Evolutionary conservation across 2,888 invertebrate genomes (phyloP), one percentile per base, ranked within the genome.

Genomic region (Aphodius sticticus): DNA sequence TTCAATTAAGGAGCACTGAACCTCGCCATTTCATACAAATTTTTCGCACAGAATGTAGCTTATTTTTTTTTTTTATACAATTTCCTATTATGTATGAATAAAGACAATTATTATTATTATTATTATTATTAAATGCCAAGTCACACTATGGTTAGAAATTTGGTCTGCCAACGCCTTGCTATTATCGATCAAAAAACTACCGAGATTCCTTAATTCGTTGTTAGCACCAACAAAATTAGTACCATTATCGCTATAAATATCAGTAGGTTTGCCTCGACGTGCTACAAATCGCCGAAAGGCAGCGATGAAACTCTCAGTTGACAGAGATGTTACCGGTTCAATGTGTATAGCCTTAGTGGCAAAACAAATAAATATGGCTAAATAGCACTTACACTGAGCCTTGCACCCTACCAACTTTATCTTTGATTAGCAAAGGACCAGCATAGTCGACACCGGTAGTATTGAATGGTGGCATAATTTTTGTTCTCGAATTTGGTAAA

Each of bases 281-380:
- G 80, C 74, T 15, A 77, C 70, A 53, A 81, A 81, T 38, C 81
- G 76, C 26, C 77, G 82, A 1, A 71, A 53, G 14, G 81, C 78
- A 6, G 78, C 77, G 16, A 80, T 74, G 53, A 80, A 81, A 36
- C 75, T 53, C 7, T 79, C 69, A 9, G 77, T 76, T 26, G 80
- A 77, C 14, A 80, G 70, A 9, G 76, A 35, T 12, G 16, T 69
- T 36, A 81, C 80, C 9, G 77, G 35, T 53, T 82, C 81, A 4
- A 81, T 16, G 70, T 84, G 85, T 9, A 84, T 82, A 7, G 83
- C 83, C 72, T 81, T 81, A 2, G 84, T 84, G 0, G 82, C 72
- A 75, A 83, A 82, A 78, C 85, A 86, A 2, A 86, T 82, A 79
- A 84, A 86, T n/a, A 84, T 9, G 26, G 81, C 81, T n/a, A 86